Percentiles rank a stretch among this genome's conserved stretches.
phyloP scores from a whole-genome alignment of 2,797 vertebrate genomes.

The Linurgus olivaceus region DNA sequence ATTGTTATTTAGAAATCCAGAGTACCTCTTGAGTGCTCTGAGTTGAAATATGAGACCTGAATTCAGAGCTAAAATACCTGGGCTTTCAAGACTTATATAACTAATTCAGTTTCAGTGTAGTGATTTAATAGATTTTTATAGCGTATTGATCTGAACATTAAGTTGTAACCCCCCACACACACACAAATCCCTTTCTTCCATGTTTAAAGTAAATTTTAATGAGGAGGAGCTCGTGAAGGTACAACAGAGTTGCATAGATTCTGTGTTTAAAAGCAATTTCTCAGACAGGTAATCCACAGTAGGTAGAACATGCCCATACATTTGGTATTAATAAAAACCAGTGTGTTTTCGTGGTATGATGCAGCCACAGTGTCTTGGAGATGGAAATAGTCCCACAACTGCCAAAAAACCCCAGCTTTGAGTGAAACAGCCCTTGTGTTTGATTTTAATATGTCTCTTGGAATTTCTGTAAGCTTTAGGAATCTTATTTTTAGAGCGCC shows the following conservation, averaged over 20 bases:
- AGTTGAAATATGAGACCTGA: background rate
- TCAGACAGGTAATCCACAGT: background rate
- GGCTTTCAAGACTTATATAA: background rate
- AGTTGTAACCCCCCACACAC: background rate
- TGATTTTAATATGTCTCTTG: background rate
- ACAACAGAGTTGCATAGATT: background rate
- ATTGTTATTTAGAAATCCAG: background rate
- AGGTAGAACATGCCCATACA: background rate
- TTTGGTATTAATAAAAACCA: background rate
- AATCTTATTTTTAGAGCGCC: background rate
- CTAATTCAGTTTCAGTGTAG: background rate
- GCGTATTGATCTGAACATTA: background rate
- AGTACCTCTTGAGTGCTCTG: background rate
- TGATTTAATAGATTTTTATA: background rate
- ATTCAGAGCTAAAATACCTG: background rate
- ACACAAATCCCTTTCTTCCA: background rate
- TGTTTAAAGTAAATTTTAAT: background rate
- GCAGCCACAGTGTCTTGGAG: background rate
- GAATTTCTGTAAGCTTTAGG: background rate
- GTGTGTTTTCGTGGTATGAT: background rate
- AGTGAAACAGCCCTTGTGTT: background rate
- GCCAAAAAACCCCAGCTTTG: background rate
- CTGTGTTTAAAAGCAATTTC: background rate
- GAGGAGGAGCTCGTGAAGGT: background rate
- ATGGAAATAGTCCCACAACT: background rate